phyloP scores from a whole-genome alignment of 1,140 invertebrate genomes.

The Pachyrhynchus sulphureomaculatus region DNA sequence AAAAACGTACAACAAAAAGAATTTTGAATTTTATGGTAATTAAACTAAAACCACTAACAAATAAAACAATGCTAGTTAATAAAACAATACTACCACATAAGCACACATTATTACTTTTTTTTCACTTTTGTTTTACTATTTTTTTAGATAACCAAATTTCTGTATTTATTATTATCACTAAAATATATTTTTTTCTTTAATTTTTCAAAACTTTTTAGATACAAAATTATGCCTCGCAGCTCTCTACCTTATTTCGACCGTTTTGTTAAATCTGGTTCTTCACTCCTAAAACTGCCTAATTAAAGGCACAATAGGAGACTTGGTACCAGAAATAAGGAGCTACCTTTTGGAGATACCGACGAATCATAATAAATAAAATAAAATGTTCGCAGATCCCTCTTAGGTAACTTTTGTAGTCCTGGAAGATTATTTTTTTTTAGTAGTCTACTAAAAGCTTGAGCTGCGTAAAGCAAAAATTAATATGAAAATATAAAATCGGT shows the following conservation, averaged over 20 bases:
- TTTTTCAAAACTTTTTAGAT: too few relatives aligned
- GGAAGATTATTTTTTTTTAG: neutral
- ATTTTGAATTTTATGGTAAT: too few relatives aligned
- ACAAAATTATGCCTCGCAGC: neutral
- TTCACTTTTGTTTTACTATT: neutral
- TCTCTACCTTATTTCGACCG: conserved; percentile 25
- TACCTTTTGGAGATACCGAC: neutral
- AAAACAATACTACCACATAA: too few relatives aligned
- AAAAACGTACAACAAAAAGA: too few relatives aligned
- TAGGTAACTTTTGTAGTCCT: neutral
- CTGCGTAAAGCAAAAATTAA: neutral
- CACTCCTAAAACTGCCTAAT: neutral
- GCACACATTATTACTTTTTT: neutral
- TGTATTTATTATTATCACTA: too few relatives aligned
- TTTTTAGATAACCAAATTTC: too few relatives aligned
- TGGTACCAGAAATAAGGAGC: neutral
- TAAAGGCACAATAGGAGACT: conserved; percentile 5
- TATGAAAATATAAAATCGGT: too few relatives aligned
- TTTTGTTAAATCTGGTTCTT: conserved; percentile 12
- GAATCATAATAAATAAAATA: neutral
- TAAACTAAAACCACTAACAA: too few relatives aligned
- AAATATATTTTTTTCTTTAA: too few relatives aligned
- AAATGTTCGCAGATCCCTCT: neutral
- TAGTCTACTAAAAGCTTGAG: conserved; percentile 25
- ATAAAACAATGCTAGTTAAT: too few relatives aligned